These are phyloP conservation scores for Chelonia mydas DNA, from an alignment of 2,797 vertebrate species.

Conservation along the genomic window DNA sequence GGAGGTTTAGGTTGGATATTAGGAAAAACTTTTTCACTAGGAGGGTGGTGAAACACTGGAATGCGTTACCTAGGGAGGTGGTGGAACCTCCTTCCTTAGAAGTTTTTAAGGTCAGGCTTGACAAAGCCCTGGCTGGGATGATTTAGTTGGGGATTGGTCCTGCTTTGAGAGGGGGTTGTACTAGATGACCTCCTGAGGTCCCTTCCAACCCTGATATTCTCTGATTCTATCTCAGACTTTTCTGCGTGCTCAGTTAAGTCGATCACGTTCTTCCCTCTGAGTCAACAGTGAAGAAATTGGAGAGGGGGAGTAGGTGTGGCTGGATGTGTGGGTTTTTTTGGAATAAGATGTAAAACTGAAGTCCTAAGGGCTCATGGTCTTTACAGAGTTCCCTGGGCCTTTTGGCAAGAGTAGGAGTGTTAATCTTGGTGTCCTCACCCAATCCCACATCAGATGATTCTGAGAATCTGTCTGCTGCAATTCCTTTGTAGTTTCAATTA, in stretches of 20 bases:
- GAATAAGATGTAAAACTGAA: neutral
- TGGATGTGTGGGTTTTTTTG: rapidly evolving
- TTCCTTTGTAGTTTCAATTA: neutral
- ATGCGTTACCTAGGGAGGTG: too few species aligned
- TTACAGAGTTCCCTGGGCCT: neutral
- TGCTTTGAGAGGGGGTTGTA: too few species aligned
- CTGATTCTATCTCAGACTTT: neutral
- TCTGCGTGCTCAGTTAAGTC: neutral
- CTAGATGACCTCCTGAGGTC: too few species aligned
- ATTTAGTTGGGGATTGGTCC: too few species aligned
- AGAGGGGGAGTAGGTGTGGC: neutral
- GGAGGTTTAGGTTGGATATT: too few species aligned
- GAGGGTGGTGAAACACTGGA: too few species aligned
- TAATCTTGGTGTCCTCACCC: neutral
- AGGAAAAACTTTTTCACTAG: too few species aligned
- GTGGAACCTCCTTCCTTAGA: too few species aligned
- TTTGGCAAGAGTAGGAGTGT: neutral
- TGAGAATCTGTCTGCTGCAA: neutral
- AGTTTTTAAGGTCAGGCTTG: too few species aligned
- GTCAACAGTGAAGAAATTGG: neutral
- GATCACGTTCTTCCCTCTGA: neutral
- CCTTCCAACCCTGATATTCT: too few species aligned
- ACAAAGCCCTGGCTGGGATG: too few species aligned
- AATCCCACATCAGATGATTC: neutral
- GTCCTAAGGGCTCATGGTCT: neutral